Evolutionary conservation across 23 tunicate species (phyloP), one percentile per base, ranked within the genome.

Genomic region (Halocynthia roretzi): DNA sequence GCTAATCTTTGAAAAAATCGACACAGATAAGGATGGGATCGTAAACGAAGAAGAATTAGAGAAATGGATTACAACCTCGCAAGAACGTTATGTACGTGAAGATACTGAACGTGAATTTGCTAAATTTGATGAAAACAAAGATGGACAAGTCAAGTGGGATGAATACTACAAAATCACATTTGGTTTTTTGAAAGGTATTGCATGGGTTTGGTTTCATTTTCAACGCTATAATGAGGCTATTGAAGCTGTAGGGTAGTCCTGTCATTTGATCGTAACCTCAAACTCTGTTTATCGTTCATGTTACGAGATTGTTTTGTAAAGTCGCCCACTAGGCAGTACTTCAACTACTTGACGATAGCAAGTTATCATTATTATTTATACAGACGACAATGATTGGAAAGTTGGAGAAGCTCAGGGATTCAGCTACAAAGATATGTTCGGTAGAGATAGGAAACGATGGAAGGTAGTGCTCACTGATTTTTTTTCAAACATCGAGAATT

Each of bases 1-100:
- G 8, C 56, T 88, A 12, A 80, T 95, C n/a, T 84, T 83, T 53
- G 84, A 81, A 19, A 95, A 85, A 72, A 85, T 95, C 51, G 99
- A 95, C 71, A 81, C 71, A 67, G 82, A 95, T 58, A 54, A 68
- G 19, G 87, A 95, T 78, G 87, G 87, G 10, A 22, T 63, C 22
- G 62, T 95, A 5, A 76, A 81, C 61, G 96, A 89, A 64, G 50
- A 72, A 51, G 99, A 95, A 74, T 55, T 95, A 10, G 53, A 85
- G 23, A 71, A 84, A 18, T 95, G 99, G 99, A 95, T 95, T 2
- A 64, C 65, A 10, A 84, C 56, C 19, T 82, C 90, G 5, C 99
- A 95, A 53, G 17, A 72, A 8, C 72, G 83, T 8, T 95, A 95
- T 63, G 78, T 89, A 49, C 11, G 52, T 21, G 96, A 95, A 12